phyloP scores from a whole-genome alignment of 2,888 invertebrate genomes.

The Hypomecis punctinalis region DNA sequence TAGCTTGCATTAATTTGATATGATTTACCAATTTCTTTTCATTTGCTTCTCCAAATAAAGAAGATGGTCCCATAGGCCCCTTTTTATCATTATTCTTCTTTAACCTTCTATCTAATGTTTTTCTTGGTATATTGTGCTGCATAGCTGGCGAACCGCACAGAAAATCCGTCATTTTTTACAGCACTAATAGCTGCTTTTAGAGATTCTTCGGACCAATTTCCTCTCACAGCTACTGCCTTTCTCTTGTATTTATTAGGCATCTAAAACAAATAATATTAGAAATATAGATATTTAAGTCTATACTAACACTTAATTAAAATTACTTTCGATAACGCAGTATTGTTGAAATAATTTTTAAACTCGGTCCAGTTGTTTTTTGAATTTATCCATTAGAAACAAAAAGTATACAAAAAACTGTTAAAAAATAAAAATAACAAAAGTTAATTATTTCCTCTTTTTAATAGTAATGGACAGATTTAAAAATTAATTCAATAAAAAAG shows the following conservation, averaged over 20 bases:
- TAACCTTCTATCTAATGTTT: not conserved
- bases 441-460: no score
- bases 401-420: no score
- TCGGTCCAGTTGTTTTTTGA: no score
- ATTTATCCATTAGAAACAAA: no score
- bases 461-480: no score
- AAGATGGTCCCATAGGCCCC: constrained; percentile 15
- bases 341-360: no score
- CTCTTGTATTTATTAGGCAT: constrained; percentile 1
- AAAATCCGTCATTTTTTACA: not conserved
- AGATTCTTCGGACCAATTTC: not conserved
- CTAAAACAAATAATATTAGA: not conserved
- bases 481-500: no score
- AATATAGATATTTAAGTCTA: no score
- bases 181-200: not conserved
- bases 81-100: constrained; percentile 11
- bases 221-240: constrained; percentile 2
- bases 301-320: no score
- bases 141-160: not conserved
- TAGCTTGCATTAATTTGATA: constrained; percentile 6
- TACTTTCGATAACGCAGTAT: no score
- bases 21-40: not conserved
- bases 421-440: no score
- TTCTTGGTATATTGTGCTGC: not conserved
- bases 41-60: not conserved